Percentiles rank a stretch among this genome's conserved stretches.
phyloP scores from a whole-genome alignment of 2,113 vertebrate genomes.

The Chroicocephalus ridibundus region DNA sequence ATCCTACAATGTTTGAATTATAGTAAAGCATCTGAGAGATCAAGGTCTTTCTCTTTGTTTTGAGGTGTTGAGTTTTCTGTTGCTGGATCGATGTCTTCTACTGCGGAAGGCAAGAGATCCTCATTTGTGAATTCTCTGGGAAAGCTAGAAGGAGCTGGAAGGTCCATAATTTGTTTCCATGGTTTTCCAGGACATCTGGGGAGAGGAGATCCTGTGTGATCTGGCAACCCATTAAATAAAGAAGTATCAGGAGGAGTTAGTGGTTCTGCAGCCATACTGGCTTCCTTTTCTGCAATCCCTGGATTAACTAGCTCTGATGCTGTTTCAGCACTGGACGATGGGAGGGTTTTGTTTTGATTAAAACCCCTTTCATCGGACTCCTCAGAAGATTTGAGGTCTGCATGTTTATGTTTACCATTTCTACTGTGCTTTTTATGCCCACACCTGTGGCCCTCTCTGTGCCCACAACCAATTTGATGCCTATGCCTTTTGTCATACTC shows the following conservation, averaged over 20 bases:
- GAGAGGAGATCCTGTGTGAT: conserved; percentile 19
- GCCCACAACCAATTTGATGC: background rate
- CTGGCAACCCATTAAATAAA: conserved; percentile 50
- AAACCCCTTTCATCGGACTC: conserved; percentile 64
- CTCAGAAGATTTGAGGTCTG: conserved; percentile 64
- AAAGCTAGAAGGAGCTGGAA: background rate
- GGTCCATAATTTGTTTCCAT: conserved; percentile 75
- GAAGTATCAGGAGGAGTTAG: background rate
- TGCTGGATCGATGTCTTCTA: background rate
- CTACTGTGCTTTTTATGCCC: conserved; percentile 32
- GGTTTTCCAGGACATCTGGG: conserved; percentile 85
- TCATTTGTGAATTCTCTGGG: background rate
- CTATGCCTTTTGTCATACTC: background rate
- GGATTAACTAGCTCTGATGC: background rate
- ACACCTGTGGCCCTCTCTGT: background rate
- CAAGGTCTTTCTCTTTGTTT: background rate
- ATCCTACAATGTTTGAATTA: background rate
- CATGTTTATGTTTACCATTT: background rate
- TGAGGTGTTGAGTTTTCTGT: background rate
- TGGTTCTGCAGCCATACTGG: background rate
- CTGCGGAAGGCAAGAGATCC: conserved; percentile 21
- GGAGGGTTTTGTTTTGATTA: background rate
- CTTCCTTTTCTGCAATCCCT: background rate
- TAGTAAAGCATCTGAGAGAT: conserved; percentile 45
- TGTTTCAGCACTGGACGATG: background rate